These are phyloP conservation scores for Heliothis subflexa DNA, from an alignment of 1,140 invertebrate genomes.

Conservation along the genomic window DNA sequence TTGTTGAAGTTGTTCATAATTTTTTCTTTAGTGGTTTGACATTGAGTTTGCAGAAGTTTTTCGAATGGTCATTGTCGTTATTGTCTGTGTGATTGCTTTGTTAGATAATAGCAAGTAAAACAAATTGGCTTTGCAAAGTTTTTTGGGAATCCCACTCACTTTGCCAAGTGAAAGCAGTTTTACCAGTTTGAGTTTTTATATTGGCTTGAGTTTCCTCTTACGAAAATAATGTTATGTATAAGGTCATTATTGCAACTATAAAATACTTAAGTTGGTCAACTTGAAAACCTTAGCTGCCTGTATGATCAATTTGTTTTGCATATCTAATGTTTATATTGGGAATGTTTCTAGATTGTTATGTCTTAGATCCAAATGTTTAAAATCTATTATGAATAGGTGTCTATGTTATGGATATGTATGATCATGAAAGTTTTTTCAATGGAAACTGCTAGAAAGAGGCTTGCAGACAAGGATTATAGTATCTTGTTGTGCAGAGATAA, in stretches of 20 bases:
- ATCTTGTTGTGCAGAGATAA: too few species aligned
- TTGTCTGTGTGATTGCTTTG: constrained; percentile 55
- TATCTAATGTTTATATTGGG: not conserved
- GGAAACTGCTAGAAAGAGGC: not conserved
- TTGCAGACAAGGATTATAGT: too few species aligned
- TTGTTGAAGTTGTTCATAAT: constrained; percentile 73
- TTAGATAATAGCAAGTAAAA: constrained; percentile 38
- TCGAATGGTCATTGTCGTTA: constrained; percentile 66
- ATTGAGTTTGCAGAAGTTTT: constrained; percentile 78
- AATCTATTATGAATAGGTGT: not conserved
- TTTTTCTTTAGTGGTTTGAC: constrained; percentile 81
- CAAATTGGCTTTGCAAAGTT: constrained; percentile 59
- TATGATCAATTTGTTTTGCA: constrained; percentile 3
- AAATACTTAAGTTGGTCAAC: not conserved
- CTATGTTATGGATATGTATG: not conserved
- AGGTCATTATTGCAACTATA: constrained; percentile 52
- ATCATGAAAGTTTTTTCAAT: not conserved
- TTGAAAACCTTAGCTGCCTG: not conserved
- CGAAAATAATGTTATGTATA: constrained; percentile 61
- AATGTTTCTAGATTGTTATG: constrained; percentile 6
- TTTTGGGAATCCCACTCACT: constrained; percentile 72
- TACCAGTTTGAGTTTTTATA: constrained; percentile 76
- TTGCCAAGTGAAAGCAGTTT: constrained; percentile 81
- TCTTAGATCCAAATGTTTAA: not conserved
- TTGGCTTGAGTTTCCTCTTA: constrained; percentile 69